These are phyloP conservation scores for Steinernema hermaphroditum DNA, from an alignment of 2,888 invertebrate species.

Conservation along the genomic window DNA sequence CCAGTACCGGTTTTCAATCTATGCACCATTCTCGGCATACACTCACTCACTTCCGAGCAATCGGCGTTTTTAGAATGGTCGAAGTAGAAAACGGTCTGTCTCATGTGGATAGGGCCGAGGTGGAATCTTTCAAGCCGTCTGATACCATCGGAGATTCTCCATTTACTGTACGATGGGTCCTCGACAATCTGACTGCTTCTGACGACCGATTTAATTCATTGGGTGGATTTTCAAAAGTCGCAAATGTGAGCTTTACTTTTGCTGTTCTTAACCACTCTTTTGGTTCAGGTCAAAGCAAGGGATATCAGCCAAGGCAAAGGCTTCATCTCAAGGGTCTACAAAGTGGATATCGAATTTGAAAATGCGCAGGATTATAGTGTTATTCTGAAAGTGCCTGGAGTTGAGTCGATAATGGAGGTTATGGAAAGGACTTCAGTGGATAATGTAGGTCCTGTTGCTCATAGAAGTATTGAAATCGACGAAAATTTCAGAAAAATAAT, in stretches of 20 bases:
- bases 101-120: too few relatives aligned
- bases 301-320: constrained; percentile 14
- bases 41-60: too few relatives aligned
- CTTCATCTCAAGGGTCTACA: constrained; percentile 1
- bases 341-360: not conserved
- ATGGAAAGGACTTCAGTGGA: not conserved
- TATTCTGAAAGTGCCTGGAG: constrained; percentile 13
- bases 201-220: not conserved
- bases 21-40: too few relatives aligned
- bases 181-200: not conserved
- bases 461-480: too few relatives aligned
- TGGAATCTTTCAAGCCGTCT: not conserved
- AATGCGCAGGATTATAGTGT: not conserved
- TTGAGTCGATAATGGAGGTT: not conserved
- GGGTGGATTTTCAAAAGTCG: not conserved
- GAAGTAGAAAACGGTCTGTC: too few relatives aligned
- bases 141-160: not conserved
- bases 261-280: not conserved
- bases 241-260: not conserved
- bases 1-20: too few relatives aligned
- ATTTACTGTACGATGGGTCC: not conserved
- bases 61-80: too few relatives aligned
- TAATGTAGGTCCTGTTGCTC: not conserved
- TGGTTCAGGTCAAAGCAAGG: not conserved
- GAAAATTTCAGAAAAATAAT: too few relatives aligned